Evolutionary conservation across 2,113 vertebrate species (phyloP), one percentile per base, ranked within the genome.

Genomic region (Anoplopoma fimbria): DNA sequence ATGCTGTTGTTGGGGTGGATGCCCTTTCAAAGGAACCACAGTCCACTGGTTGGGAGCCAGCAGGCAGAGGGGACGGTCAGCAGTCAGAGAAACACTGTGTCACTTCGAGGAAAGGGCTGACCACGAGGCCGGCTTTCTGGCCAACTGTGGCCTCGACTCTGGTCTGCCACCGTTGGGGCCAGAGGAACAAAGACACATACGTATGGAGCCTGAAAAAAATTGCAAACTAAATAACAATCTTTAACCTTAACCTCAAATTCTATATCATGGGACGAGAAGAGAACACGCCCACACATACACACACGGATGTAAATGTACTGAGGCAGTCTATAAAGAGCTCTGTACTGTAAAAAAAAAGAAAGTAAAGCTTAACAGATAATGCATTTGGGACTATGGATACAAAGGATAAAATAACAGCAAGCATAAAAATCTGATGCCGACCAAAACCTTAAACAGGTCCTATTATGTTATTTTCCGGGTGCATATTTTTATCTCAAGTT

Each of bases 21-120:
- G 87, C 82, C 75, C 79, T 77, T 81, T 84, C 34, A 78, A 57
- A 83, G 53, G n/a, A 84, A 70, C 89, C 90, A 80, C 90, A 87
- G 82, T 57, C 60, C 68, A 36, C 70, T 81, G 82, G 82, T 87
- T 33, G 34, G 60, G 23, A 72, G 69, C 86, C 90, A 87, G 85
- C 65, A 68, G 34, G 83, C 88, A 63, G 71, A 76, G 78, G 81
- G 69, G 68, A 82, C 38, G 91, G 87, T 86, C 84, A 85, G 63
- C 81, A 84, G 87, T 82, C 84, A 79, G 84, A 85, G 80, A 82
- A 86, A 87, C 80, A 67, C 80, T 69, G 76, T 88, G 88, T 91
- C 90, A 93, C 88, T 94, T 93, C 93, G 89, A 90, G 92, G 93
- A 94, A 94, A 65, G 51, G 79, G 86, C 81, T 85, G 85, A 91